Evolutionary conservation across 1,140 invertebrate species (phyloP), one percentile per base, ranked within the genome.

Genomic region (Caenorhabditis inopinata): DNA sequence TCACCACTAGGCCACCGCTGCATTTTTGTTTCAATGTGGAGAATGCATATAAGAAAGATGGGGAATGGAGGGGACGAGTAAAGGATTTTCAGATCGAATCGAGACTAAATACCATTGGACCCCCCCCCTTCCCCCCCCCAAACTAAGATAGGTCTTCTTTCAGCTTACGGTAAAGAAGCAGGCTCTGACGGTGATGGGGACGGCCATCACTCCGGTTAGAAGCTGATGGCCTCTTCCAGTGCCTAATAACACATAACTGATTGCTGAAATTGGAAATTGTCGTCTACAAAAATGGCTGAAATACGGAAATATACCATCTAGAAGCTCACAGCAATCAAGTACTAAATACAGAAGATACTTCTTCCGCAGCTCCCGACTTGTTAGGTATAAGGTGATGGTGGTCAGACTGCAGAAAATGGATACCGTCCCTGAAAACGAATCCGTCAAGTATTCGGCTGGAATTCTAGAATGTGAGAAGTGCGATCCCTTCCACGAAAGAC

Each of bases 171-270:
- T 58, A 25, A 62, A 78, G 38, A 78, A 78, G 14, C 76, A 78
- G 6, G 49, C 76, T 42, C 53, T 5, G 4, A 78, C 76, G 38
- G 76, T 78, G 21, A 78, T 78, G 3, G 76, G 76, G 1, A 58
- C 51, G 38, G 49, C 51, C 38, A 47, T 47, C 14, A 58, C 49
- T 14, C 76, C 76, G 18, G 49, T 53, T 27, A 78, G 42, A 1
- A 78, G 53, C 16, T 51, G 29, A 16, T 45, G 49, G 6, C 49
- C 49, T 23, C 76, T 35, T 12, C 76, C 76, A 25, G 38, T 45
- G 5, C 76, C 76, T 18, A 78, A n/a, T 38, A 78, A 42, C 16
- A 78, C 53, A 32, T 78, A 78, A 42, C 76, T 78, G 18, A 78
- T 27, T 4, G 49, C 76, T 78, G 32, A 14, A 42, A 58, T 16